Conservation (phyloP, 2,113 vertebrate genomes). For the Eptesicus fuscus region DNA sequence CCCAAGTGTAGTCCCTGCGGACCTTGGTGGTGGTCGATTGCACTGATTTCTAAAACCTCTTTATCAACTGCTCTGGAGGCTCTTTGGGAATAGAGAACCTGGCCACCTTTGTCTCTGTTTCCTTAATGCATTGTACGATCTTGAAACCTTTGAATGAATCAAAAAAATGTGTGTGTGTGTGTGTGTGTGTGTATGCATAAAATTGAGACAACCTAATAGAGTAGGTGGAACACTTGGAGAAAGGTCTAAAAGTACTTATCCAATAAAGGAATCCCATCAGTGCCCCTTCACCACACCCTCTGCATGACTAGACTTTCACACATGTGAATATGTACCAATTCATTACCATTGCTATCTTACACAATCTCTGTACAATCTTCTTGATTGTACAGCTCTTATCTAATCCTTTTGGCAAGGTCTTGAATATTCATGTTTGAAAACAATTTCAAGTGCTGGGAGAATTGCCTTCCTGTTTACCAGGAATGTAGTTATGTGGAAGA, state of each 20-base stretch:
- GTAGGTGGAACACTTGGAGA: not conserved
- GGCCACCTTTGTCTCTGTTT: not conserved
- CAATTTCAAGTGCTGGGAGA: conserved; percentile 13
- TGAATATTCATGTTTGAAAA: conserved; percentile 44
- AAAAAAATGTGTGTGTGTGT: not conserved
- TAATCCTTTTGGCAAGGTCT: not conserved
- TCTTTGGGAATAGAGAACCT: not conserved
- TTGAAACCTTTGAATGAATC: not conserved
- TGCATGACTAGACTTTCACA: not conserved
- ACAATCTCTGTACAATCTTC: not conserved
- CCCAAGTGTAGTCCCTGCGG: not conserved
- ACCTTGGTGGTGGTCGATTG: not conserved
- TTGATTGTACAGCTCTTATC: not conserved
- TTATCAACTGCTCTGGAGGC: not conserved
- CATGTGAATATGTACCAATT: not conserved
- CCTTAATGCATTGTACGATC: not conserved
- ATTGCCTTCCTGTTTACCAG: conserved; percentile 22
- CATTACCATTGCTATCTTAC: not conserved
- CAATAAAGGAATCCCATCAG: not conserved
- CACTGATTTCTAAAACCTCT: not conserved
- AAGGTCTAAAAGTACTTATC: not conserved
- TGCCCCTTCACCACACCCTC: not conserved
- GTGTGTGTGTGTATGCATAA: not conserved
- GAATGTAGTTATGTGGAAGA: not conserved
- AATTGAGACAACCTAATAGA: not conserved